Base-by-base conservation (phyloP, 2,113 vertebrate genomes). In the Brachirus orientalis region DNA sequence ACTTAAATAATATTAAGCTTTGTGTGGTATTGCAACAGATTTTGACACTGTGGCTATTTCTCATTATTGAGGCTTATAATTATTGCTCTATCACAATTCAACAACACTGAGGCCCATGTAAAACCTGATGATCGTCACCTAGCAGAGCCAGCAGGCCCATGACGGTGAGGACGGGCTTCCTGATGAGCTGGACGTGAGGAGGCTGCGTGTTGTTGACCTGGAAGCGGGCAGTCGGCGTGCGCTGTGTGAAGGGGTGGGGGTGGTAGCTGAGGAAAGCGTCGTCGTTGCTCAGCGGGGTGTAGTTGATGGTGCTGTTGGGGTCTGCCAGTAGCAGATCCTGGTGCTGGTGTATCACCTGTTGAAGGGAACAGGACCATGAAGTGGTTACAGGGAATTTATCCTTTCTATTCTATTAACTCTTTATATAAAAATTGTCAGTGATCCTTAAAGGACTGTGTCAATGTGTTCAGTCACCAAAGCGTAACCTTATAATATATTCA, bases 261-360 rank as follows among this genome's bases (percentile, higher is more conserved):
- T 96, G 88, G 91, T 95, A 98, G 84, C 95, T 99, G 85, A 99
- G 89, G 88, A 99, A 99, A 57, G 95, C 98, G 14, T 99, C 99
- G 92, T 99, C 98, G 8, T 99, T 99, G 92, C 98, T 99, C 55
- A 99, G 92, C 57, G 99, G 86, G 0, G 82, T 90, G 46, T 95
- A 98, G 86, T 91, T 95, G 66, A 96, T 40, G 4, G 79, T 91
- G 67, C 84, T 88, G 77, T 94, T 94, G 7, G 79, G 28, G 57
- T 93, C 86, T 6, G 90, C 83, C 37, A 95, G 78, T 20, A 98
- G 86, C 60, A 95, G 79, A 50, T 95, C 93, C 92, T 98, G 96
- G 80, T 99, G 98, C 86, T 99, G 96, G 3, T 84, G 62, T 63
- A 99, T 95, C 13, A 99, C 92, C 98, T 99, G 85, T 17, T 43